Evolutionary conservation across 92 coral and sea anemone genomes (phyloP), one percentile per base, ranked within the genome.

Genomic region (Paramuricea clavata): DNA sequence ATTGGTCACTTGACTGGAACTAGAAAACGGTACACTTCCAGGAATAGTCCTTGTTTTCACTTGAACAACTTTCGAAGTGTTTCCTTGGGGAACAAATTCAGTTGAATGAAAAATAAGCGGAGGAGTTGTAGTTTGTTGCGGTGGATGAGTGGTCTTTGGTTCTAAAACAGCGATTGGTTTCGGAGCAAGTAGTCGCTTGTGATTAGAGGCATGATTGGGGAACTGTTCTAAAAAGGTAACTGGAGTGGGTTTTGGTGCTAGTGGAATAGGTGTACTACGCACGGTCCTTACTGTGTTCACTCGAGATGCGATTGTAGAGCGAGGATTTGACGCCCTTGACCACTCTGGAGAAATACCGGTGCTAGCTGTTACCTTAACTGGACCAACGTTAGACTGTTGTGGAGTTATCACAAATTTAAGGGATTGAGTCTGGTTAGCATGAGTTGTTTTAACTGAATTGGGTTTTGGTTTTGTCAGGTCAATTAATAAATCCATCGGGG

Each of bases 401-500:
- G 72, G n/a, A 15, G 72, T 28, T 19, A 65, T 28, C 39, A 31
- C 72, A 28, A 65, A 30, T 65, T 54, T 54, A 17, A 54, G 8
- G 26, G 25, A 2, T 54, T 54, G 62, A 13, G 41, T 65, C 39
- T 65, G 19, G 21, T 31, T 65, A 28, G 41, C 22, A 33, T 27
- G 39, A 13, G 39, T 65, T 28, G 36, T 65, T 65, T 27, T 65
- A 12, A 28, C 72, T 65, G 72, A 28, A 65, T 65, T 65, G 13
- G 41, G 41, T 28, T 79, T 79, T 59, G 59, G 44, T 39, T 59
- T 59, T 59, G 84, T 59, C 22, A 79, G 32, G 84, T 79, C 67
- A n/a, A 79, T 67, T 49, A 79, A 25, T 25, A 79, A 39, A 41
- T 79, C 84, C 84, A 79, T 79, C 10, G 84, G 71, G 8, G 84